Base-by-base conservation (phyloP, 1,140 invertebrate species). In the Zeugodacus cucurbitae region DNA sequence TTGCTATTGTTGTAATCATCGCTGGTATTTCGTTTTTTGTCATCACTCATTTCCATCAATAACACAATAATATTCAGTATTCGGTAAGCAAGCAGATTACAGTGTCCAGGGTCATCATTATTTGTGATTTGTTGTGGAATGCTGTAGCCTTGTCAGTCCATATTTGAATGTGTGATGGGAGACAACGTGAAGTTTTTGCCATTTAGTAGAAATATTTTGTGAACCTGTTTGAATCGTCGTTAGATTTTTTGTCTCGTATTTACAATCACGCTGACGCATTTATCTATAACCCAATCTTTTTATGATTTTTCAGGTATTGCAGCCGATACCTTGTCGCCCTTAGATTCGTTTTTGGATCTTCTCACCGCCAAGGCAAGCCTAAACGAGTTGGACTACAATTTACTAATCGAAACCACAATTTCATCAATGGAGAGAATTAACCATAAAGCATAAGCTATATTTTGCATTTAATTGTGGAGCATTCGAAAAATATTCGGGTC, bases 321-420 rank as follows among this genome's bases (percentile, higher is more conserved):
- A 1, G 95, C 95, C 48, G 96, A 97, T 92, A 94, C 96, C 87
- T 92, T 97, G 1, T 97, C 97, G 62, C 96, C 97, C 1, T 93
- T 97, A 87, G 97, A 97, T 91, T 97, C 97, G 22, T 97, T 98
- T 91, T 93, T 98, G 67, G 96, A 97, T 93, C 94, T 98, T 59
- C 94, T 98, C 32, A 98, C 97, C 2, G 97, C 97, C 14, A 98
- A 98, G 94, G 97, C 96, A 14, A 97, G 96, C 92, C 94, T 97
- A 87, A 96, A 96, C 87, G 97, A 97, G 91, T 93, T 97, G 90
- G 97, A 97, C 93, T 97, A 97, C 92, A 96, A 96, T 89, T 94
- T 97, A 88, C 94, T 97, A 17, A 97, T 97, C 90, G 97, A 97
- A 93, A 96, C 97, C 48, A 97, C 97, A 17, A 94, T 97, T 87